Evolutionary conservation across 2,797 vertebrate genomes (phyloP).

Genomic region (Sarcoramphus papa): DNA sequence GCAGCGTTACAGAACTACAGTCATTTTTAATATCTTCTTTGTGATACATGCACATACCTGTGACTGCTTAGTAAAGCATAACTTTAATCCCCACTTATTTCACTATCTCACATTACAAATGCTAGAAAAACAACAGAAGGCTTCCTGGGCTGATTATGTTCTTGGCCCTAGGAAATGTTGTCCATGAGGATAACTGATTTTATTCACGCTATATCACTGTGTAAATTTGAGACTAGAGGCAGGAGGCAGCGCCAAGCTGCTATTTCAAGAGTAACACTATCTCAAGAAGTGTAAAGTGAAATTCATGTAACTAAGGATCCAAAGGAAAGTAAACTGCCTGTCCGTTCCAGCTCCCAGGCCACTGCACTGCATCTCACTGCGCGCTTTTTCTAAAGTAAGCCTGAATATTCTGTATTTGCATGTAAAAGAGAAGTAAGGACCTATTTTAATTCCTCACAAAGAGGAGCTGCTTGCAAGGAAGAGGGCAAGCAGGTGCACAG

Average conservation of each 20-base stretch:
- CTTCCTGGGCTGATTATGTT: not conserved
- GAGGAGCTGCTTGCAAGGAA: not conserved
- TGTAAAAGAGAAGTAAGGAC: not conserved
- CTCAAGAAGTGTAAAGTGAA: not conserved
- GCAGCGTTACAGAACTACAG: not conserved
- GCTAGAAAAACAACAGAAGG: not conserved
- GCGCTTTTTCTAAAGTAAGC: not conserved
- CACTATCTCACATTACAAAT: not conserved
- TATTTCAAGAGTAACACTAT: not conserved
- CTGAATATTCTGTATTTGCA: not conserved
- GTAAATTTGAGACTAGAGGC: conserved; percentile 1
- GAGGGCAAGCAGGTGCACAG: not conserved
- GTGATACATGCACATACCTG: not conserved
- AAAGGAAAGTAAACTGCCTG: not conserved
- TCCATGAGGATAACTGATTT: not conserved
- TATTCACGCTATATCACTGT: not conserved
- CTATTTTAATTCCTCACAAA: not conserved
- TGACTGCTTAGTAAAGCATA: not conserved
- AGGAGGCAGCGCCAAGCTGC: not conserved
- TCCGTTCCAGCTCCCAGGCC: not conserved
- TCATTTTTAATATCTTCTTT: not conserved
- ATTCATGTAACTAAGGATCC: not conserved
- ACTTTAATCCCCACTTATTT: not conserved
- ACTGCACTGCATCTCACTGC: not conserved
- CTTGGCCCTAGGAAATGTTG: not conserved